These are phyloP conservation scores for Perccottus glenii DNA, from an alignment of 2,113 vertebrate genomes.

Conservation along the genomic window DNA sequence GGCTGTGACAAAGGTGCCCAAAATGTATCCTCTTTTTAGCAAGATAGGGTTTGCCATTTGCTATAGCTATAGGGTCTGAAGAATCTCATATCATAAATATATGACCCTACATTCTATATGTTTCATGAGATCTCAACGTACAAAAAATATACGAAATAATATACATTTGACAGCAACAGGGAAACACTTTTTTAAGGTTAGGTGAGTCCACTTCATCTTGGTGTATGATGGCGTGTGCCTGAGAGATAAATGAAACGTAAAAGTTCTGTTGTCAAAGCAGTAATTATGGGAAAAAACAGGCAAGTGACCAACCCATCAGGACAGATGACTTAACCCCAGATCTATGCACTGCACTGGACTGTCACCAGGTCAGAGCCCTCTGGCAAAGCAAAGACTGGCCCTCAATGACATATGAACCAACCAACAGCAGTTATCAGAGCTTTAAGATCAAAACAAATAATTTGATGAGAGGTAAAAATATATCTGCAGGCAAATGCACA, in stretches of 20 bases:
- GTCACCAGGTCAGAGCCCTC: conserved; percentile 66
- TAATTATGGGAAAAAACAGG: conserved; percentile 74
- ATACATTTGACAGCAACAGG: too few relatives aligned
- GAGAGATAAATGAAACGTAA: conserved; percentile 54
- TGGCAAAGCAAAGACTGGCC: conserved; percentile 47
- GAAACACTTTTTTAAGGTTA: not conserved
- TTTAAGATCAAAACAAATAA: conserved; percentile 11
- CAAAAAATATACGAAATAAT: too few relatives aligned
- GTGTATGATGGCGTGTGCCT: conserved; percentile 11
- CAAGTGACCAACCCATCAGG: conserved; percentile 53
- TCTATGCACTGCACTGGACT: conserved; percentile 79
- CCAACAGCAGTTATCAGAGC: not conserved
- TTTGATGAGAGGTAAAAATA: not conserved
- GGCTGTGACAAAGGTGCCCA: too few relatives aligned
- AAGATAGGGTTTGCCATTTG: too few relatives aligned
- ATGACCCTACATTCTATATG: too few relatives aligned
- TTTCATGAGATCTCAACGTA: too few relatives aligned
- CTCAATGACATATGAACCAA: conserved; percentile 38
- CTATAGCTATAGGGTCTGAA: too few relatives aligned
- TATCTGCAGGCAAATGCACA: not conserved
- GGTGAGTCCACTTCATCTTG: conserved; percentile 26
- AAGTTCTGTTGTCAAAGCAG: conserved; percentile 70
- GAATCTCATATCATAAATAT: too few relatives aligned
- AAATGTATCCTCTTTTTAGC: too few relatives aligned
- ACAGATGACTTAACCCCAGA: conserved; percentile 83